Percentiles rank a stretch among this genome's conserved stretches.
These are phyloP conservation scores for Chloromyia formosa DNA, from an alignment of 2,888 invertebrate species.

Conservation along the genomic window DNA sequence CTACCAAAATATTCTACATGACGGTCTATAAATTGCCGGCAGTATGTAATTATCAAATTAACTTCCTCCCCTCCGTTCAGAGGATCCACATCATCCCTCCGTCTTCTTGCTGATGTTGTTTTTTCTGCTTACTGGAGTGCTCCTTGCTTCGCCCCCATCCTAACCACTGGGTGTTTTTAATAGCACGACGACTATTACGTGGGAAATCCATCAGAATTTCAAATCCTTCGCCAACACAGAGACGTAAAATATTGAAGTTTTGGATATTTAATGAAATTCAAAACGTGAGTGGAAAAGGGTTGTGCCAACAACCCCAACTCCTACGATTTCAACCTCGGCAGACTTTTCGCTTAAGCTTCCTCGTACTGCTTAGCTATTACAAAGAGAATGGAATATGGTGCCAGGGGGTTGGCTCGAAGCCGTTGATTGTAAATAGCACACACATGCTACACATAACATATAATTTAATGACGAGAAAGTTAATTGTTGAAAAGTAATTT, in stretches of 20 bases:
- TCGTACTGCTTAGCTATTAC: too few species aligned
- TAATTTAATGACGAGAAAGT: slow-evolving; percentile 44
- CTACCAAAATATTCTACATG: slow-evolving; percentile 14
- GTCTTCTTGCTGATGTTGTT: not conserved
- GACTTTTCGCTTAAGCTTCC: too few species aligned
- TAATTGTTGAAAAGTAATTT: slow-evolving; percentile 44
- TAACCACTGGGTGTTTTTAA: slow-evolving; percentile 18
- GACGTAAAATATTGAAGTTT: slow-evolving; percentile 44
- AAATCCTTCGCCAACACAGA: slow-evolving; percentile 4
- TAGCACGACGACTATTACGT: slow-evolving; percentile 37
- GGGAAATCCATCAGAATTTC: slow-evolving; percentile 41
- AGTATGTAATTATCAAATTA: slow-evolving; percentile 45
- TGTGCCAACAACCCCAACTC: slow-evolving; percentile 24
- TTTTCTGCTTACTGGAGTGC: not conserved
- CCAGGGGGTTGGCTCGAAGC: not conserved
- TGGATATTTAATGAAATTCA: slow-evolving; percentile 45
- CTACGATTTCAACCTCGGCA: too few species aligned
- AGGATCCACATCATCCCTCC: not conserved
- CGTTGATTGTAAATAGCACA: slow-evolving; percentile 26
- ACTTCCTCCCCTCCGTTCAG: slow-evolving; percentile 9
- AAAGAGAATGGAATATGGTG: slow-evolving; percentile 11
- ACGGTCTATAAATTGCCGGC: slow-evolving; percentile 13
- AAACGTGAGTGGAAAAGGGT: slow-evolving; percentile 31
- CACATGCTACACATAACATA: slow-evolving; percentile 40
- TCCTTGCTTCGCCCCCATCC: not conserved